Evolutionary conservation across 2,888 invertebrate genomes (phyloP).

Genomic region (Microplitis manilae): DNA sequence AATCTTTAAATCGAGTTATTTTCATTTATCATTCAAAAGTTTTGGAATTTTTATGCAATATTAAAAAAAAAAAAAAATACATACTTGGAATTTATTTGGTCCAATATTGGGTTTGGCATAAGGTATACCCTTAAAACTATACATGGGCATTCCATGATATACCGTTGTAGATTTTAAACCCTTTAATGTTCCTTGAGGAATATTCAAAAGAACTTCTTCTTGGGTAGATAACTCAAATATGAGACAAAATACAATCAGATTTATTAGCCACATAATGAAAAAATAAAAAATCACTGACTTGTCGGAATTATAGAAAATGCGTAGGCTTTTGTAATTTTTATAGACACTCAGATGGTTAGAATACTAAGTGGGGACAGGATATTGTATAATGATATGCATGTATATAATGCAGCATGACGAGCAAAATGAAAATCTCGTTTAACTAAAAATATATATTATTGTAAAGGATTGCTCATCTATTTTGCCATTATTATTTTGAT

Average conservation of each 20-base stretch:
- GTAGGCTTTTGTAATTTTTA: slow-evolving; percentile 44
- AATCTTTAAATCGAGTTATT: slow-evolving; percentile 41
- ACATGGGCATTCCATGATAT: slow-evolving; percentile 56
- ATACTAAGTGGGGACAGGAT: slow-evolving; percentile 46
- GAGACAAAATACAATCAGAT: slow-evolving; percentile 49
- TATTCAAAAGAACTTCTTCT: slow-evolving; percentile 60
- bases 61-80: slow-evolving; percentile 23
- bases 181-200: slow-evolving; percentile 61
- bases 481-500: neutral
- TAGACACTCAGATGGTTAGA: slow-evolving; percentile 33
- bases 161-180: slow-evolving; percentile 59
- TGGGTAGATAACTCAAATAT: slow-evolving; percentile 48
- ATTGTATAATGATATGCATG: slow-evolving; percentile 48
- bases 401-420: slow-evolving; percentile 34
- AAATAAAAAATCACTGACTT: slow-evolving; percentile 28
- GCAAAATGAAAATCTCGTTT: slow-evolving; percentile 5
- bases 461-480: neutral
- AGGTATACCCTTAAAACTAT: slow-evolving; percentile 66
- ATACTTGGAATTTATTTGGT: slow-evolving; percentile 60
- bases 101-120: slow-evolving; percentile 63
- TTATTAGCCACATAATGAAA: slow-evolving; percentile 56
- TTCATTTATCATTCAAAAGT: neutral
- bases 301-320: neutral
- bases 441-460: slow-evolving; percentile 4
- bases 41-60: neutral